phyloP scores from a whole-genome alignment of 37 sponge, comb jelly and placozoan genomes.

The Spongilla lacustris region DNA sequence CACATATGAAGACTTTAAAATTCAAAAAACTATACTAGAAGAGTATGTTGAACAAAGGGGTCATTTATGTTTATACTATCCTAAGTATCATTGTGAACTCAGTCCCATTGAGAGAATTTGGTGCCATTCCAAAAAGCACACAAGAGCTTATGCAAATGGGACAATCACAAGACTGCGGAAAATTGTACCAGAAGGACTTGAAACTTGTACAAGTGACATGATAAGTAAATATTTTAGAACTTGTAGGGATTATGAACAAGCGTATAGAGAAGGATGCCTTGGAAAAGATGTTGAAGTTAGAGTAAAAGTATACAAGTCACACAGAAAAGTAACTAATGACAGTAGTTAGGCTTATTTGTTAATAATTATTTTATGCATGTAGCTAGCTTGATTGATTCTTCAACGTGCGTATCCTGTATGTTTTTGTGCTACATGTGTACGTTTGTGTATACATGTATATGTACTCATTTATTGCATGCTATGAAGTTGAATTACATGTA shows the following conservation, averaged over 20 bases:
- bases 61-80: slow-evolving; percentile 33
- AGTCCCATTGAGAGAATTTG: slow-evolving; percentile 52
- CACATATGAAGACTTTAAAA: slow-evolving; percentile 40
- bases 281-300: slow-evolving; percentile 8
- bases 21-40: slow-evolving; percentile 21
- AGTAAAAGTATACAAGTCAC: slow-evolving; percentile 10
- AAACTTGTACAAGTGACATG: slow-evolving; percentile 14
- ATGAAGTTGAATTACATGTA: too few relatives aligned
- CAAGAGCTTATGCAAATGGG: slow-evolving; percentile 38
- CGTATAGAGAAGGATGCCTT: slow-evolving; percentile 33
- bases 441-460: too few relatives aligned
- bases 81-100: slow-evolving; percentile 63
- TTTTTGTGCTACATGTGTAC: too few relatives aligned
- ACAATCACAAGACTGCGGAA: slow-evolving; percentile 40
- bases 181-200: slow-evolving; percentile 44
- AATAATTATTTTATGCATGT: too few relatives aligned
- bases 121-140: slow-evolving; percentile 51
- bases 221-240: slow-evolving; percentile 45
- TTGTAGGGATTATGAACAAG: slow-evolving; percentile 34
- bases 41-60: slow-evolving; percentile 23
- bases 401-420: too few relatives aligned
- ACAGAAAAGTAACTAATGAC: background rate
- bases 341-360: background rate
- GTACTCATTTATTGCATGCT: too few relatives aligned
- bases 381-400: too few relatives aligned